These are phyloP conservation scores for Drosophila conformis DNA, from an alignment of 2,888 invertebrate genomes.

Conservation along the genomic window DNA sequence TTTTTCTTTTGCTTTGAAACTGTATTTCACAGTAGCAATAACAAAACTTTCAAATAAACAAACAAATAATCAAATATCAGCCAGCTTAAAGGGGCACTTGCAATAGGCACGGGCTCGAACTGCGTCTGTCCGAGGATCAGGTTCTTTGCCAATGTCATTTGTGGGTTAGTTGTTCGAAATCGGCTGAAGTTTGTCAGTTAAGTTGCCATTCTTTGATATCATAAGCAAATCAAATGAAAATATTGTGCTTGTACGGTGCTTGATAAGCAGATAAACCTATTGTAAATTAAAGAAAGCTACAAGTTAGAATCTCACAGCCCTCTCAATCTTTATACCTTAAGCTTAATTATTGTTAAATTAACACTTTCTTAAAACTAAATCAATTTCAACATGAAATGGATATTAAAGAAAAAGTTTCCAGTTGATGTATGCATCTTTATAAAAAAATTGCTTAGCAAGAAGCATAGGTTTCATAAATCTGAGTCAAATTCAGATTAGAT, in stretches of 20 bases:
- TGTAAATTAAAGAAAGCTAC: not conserved
- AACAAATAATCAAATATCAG: constrained; percentile 12
- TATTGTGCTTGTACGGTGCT: not conserved
- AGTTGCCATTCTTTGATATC: not conserved
- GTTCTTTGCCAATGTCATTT: constrained; percentile 44
- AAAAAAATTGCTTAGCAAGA: not conserved
- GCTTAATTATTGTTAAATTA: not conserved
- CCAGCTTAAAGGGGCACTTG: not conserved
- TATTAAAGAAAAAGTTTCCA: not conserved
- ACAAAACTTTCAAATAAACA: constrained; percentile 49
- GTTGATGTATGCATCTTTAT: not conserved
- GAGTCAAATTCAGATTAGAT: not conserved
- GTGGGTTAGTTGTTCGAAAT: constrained; percentile 10
- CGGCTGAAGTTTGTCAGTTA: not conserved
- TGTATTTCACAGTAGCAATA: constrained; percentile 49
- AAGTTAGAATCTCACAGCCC: not conserved
- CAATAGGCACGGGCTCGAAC: constrained; percentile 41
- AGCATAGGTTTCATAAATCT: not conserved
- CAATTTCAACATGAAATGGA: not conserved
- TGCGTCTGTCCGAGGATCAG: constrained; percentile 16
- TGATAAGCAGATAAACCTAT: not conserved
- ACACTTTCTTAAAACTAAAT: not conserved
- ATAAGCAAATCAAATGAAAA: not conserved
- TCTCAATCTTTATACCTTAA: not conserved
- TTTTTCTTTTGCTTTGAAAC: constrained; percentile 19